Evolutionary conservation across 2,888 invertebrate genomes (phyloP).

Genomic region (Terebella lapidaria): DNA sequence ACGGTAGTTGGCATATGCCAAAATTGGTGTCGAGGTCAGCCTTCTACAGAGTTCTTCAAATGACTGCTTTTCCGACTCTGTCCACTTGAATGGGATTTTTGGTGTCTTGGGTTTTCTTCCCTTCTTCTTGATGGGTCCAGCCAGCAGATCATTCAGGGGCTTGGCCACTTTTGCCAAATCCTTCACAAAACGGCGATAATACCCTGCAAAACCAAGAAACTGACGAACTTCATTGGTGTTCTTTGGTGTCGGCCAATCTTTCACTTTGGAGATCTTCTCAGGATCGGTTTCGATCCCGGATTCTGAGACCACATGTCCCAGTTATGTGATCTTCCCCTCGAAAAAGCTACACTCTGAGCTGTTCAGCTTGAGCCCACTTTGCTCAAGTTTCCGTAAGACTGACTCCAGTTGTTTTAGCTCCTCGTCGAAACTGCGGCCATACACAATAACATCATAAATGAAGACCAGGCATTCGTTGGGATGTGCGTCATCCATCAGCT

Average conservation of each 20-base stretch:
- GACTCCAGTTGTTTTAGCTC: neutral
- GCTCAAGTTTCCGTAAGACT: neutral
- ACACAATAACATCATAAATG: conserved; percentile 3
- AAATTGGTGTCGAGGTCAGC: conserved; percentile 1
- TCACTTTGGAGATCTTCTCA: neutral
- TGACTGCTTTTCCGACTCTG: neutral
- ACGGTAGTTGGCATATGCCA: neutral
- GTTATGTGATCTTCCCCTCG: neutral
- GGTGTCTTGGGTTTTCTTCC: neutral
- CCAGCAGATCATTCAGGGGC: conserved; percentile 12
- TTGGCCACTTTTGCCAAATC: too few species aligned
- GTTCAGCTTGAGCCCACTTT: neutral
- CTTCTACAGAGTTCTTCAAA: neutral
- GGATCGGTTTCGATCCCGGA: conserved; percentile 4
- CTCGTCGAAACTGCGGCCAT: neutral
- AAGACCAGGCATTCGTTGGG: neutral
- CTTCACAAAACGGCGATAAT: too few species aligned
- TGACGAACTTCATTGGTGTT: conserved; percentile 9
- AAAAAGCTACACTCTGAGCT: neutral
- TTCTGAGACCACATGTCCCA: conserved; percentile 1
- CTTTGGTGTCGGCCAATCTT: conserved; percentile 8
- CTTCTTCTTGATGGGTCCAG: neutral
- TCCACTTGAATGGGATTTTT: neutral
- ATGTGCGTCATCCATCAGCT: neutral
- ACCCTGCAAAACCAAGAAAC: too few species aligned